Conservation (phyloP, 2,797 vertebrate species). For the Centroberyx gerrardi region DNA sequence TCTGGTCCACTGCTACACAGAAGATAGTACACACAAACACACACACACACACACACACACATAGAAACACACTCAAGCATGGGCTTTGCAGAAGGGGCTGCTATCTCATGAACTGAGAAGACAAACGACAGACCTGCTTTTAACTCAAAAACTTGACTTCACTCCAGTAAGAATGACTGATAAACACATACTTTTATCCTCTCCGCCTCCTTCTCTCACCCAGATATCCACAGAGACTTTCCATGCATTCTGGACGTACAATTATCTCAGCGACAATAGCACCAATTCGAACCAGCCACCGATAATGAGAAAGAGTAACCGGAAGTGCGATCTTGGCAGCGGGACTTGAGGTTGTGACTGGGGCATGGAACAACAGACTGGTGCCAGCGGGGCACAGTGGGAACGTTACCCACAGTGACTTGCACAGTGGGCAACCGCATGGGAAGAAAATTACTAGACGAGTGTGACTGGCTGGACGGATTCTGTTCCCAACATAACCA, state of each 20-base stretch:
- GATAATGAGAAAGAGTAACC: constrained; percentile 27
- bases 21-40: neutral
- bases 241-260: neutral
- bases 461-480: constrained; percentile 14
- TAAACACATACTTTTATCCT: neutral
- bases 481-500: constrained; percentile 42
- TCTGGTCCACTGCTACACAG: neutral
- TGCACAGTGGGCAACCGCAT: constrained; percentile 54
- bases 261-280: constrained; percentile 29
- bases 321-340: constrained; percentile 61
- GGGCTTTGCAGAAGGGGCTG: neutral
- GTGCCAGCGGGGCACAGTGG: constrained; percentile 58
- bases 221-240: neutral
- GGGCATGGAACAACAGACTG: constrained; percentile 48
- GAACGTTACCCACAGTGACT: constrained; percentile 59
- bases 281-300: constrained; percentile 19
- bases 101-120: neutral
- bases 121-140: constrained; percentile 3
- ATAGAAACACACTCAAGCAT: neutral
- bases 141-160: neutral
- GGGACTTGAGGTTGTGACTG: constrained; percentile 38
- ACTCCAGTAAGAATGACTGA: neutral
- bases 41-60: neutral
- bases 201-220: neutral
- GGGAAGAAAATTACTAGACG: constrained; percentile 52